phyloP scores from a whole-genome alignment of 37 sponge, comb jelly and placozoan species.

The Lycopodina hypogea region DNA sequence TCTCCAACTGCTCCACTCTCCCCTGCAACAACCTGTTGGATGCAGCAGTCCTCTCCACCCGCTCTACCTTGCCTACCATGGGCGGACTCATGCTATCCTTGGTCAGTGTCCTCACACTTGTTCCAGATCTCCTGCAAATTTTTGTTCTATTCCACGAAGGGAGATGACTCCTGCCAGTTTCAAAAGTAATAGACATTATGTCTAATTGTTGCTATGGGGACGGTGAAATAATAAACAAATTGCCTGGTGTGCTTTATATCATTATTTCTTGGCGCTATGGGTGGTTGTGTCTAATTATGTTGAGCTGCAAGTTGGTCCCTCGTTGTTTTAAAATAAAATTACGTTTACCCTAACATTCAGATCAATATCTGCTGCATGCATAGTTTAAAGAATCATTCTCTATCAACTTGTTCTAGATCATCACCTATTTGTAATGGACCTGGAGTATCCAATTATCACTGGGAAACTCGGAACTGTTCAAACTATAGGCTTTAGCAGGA shows the following conservation, averaged over 20 bases:
- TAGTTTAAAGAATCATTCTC: too few species aligned
- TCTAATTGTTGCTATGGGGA: slow-evolving; percentile 27
- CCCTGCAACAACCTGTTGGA: background rate
- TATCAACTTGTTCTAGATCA: too few species aligned
- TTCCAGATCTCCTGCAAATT: background rate
- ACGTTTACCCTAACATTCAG: too few species aligned
- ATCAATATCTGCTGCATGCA: too few species aligned
- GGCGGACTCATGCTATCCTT: too few species aligned
- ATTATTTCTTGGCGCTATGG: background rate
- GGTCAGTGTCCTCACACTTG: slow-evolving; percentile 2
- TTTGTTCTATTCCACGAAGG: slow-evolving; percentile 36
- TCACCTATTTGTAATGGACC: slow-evolving; percentile 35
- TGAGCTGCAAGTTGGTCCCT: too few species aligned
- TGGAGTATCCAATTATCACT: slow-evolving; percentile 51
- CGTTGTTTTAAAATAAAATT: too few species aligned
- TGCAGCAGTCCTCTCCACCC: background rate
- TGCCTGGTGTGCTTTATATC: slow-evolving; percentile 28
- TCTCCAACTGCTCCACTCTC: slow-evolving; percentile 47
- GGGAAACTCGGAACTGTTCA: slow-evolving; percentile 14
- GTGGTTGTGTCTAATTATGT: too few species aligned
- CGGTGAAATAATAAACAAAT: background rate
- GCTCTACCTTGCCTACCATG: background rate
- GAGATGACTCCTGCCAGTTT: background rate
- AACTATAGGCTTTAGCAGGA: background rate
- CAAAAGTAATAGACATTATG: background rate